phyloP scores from a whole-genome alignment of 2,888 invertebrate genomes.

The Gordius sp. region DNA sequence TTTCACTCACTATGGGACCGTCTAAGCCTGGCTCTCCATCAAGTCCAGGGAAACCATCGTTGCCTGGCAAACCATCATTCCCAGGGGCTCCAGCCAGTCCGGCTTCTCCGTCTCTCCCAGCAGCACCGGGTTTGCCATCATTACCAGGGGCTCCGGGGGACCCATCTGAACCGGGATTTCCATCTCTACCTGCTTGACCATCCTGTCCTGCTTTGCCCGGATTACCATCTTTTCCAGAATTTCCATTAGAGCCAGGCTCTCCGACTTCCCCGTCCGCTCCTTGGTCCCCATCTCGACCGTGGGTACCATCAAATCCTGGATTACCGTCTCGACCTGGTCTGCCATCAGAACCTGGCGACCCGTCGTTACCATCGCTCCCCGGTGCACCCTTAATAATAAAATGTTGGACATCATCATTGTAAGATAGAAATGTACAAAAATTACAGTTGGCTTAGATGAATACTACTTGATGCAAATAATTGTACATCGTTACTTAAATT shows the following conservation, averaged over 20 bases:
- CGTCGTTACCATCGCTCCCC: not conserved
- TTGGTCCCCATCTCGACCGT: not conserved
- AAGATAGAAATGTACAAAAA: too few species aligned
- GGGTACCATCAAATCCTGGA: constrained; percentile 1
- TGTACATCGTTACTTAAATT: too few species aligned
- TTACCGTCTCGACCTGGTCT: constrained; percentile 1
- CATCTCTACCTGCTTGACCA: constrained; percentile 8
- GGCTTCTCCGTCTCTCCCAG: not conserved
- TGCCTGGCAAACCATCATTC: constrained; percentile 5
- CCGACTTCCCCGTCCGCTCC: constrained; percentile 1
- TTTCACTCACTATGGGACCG: not conserved
- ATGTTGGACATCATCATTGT: too few species aligned
- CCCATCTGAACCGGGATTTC: constrained; percentile 8
- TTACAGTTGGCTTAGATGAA: too few species aligned
- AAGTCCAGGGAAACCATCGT: constrained; percentile 1
- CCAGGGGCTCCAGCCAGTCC: not conserved
- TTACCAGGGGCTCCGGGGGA: not conserved
- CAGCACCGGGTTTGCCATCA: not conserved
- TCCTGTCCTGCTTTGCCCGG: constrained; percentile 1
- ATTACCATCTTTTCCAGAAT: constrained; percentile 8
- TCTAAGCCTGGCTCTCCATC: constrained; percentile 14
- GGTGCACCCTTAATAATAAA: constrained; percentile 3
- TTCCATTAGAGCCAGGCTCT: not conserved
- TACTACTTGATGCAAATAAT: too few species aligned
- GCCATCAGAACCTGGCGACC: constrained; percentile 1